Evolutionary conservation across 35 echinoderm and acorn worm genomes (phyloP).

Genomic region (Ophioderma brevispina): DNA sequence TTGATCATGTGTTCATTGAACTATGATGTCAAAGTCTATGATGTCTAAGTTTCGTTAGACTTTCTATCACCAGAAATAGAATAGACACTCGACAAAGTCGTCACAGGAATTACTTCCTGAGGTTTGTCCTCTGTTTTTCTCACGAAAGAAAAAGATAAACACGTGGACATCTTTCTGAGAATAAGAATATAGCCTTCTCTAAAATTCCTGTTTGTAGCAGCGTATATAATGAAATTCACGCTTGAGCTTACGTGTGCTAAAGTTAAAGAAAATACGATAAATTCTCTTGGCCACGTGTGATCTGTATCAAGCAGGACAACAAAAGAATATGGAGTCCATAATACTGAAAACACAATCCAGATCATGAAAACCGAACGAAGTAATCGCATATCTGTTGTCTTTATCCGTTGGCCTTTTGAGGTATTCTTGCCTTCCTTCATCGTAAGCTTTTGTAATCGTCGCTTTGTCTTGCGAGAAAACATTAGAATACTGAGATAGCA

Average conservation of each 20-base stretch:
- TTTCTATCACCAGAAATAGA: too few species aligned
- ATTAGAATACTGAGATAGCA: conserved; percentile 59
- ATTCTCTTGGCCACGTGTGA: conserved; percentile 29
- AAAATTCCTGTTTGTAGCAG: conserved; percentile 64
- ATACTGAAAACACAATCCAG: conserved; percentile 61
- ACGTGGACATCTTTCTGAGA: too few species aligned
- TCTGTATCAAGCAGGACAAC: conserved; percentile 58
- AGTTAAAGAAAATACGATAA: conserved; percentile 44
- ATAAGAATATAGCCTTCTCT: conserved; percentile 50
- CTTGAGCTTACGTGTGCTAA: conserved; percentile 67
- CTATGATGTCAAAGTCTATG: too few species aligned
- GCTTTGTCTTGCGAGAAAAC: background rate
- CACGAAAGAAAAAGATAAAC: too few species aligned
- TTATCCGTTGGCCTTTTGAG: background rate
- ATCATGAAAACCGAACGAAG: conserved; percentile 43
- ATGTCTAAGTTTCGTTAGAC: too few species aligned
- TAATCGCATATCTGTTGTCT: conserved; percentile 40
- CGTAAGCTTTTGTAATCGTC: background rate
- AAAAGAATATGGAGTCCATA: conserved; percentile 72
- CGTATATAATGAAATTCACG: conserved; percentile 70
- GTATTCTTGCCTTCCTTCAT: too few species aligned
- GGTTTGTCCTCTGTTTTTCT: too few species aligned
- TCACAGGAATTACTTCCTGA: too few species aligned
- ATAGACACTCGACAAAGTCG: too few species aligned
- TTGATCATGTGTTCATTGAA: too few species aligned